phyloP scores from a whole-genome alignment of 2,888 invertebrate species.

The Himalopsyche tibetana region DNA sequence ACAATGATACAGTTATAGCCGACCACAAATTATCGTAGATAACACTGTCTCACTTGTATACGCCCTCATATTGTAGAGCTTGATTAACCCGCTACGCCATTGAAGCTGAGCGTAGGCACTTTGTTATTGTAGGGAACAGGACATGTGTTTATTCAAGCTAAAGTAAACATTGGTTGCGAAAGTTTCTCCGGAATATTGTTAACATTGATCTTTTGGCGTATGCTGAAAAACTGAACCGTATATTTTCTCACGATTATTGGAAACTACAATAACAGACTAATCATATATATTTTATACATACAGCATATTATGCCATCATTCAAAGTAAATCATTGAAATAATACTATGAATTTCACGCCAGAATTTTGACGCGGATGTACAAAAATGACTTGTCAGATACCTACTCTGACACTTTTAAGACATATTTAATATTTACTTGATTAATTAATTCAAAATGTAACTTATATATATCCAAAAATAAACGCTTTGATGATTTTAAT shows the following conservation, averaged over 20 bases:
- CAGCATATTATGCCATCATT: not conserved
- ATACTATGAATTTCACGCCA: too few species aligned
- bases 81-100: conserved; percentile 49
- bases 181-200: conserved; percentile 45
- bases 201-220: conserved; percentile 16
- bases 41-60: conserved; percentile 32
- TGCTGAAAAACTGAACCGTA: not conserved
- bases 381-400: too few species aligned
- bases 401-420: too few species aligned
- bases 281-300: too few species aligned
- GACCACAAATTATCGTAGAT: conserved; percentile 29
- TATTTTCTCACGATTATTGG: not conserved
- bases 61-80: conserved; percentile 32
- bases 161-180: conserved; percentile 42
- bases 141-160: conserved; percentile 31
- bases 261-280: not conserved
- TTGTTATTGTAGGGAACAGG: conserved; percentile 31
- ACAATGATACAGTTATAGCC: conserved; percentile 8
- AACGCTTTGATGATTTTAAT: too few species aligned
- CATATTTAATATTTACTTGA: too few species aligned
- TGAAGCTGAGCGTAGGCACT: conserved; percentile 27
- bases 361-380: too few species aligned
- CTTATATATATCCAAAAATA: too few species aligned
- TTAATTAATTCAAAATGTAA: too few species aligned
- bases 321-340: not conserved